Evolutionary conservation across 2,113 vertebrate genomes (phyloP), one percentile per base, ranked within the genome.

Genomic region (Agapornis roseicollis): DNA sequence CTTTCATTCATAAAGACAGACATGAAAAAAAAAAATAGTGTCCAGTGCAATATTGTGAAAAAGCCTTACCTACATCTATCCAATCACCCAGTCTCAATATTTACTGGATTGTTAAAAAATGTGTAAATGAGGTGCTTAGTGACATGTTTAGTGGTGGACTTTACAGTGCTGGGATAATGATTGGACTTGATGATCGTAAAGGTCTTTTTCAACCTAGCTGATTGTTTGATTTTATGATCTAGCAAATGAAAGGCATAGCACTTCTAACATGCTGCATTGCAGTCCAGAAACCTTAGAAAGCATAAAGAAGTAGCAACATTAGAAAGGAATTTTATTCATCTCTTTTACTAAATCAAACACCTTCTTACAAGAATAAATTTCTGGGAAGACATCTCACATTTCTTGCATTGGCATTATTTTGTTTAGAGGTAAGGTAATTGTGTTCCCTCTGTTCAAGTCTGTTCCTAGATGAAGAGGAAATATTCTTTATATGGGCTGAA

Each of bases 321-420:
- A 46, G 5, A 83, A 74, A 61, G 6, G 2, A 70, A 58, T 33
- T 47, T 69, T 4, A 42, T 64, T 73, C 3, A 47, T 78, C 11
- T 2, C 8, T 49, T 89, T 80, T 65, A 35, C 7, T 33, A 69
- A 13, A 17, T 33, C 17, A 49, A 82, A 37, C 50, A 2, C 22
- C 22, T 29, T 89, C 5, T 80, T 72, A 60, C 11, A 29, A 41
- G 8, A 23, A 63, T 31, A 33, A 42, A 41, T 39, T 65, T 72
- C 9, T 19, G 2, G 11, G 22, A 13, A 61, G 1, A 2, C 1
- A 0, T 41, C 16, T 42, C 58, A 33, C 2, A 11, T 18, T 84
- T 80, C 29, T 60, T 86, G 41, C 13, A 73, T 80, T 84, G 24
- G 39, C 15, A 64, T 7, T 14, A 33, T 9, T 53, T 37, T 80